These are phyloP conservation scores for Pogona vitticeps DNA, from an alignment of 2,113 vertebrate genomes.

Conservation along the genomic window DNA sequence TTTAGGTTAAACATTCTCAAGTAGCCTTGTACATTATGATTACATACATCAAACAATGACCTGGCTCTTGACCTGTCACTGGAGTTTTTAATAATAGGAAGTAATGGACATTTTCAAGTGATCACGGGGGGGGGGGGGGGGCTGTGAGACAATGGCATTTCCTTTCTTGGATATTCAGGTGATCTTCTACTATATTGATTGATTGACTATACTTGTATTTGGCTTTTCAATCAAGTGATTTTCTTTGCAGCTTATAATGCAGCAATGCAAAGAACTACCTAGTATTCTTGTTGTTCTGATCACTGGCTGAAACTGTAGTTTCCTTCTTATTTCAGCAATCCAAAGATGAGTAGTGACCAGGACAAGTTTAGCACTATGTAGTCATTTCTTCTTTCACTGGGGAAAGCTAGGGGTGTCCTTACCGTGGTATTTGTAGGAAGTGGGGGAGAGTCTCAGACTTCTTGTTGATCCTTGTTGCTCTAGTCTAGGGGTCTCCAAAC, in stretches of 20 bases:
- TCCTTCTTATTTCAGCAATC: conserved; percentile 54
- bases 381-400: background rate
- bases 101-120: background rate
- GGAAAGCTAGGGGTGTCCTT: background rate
- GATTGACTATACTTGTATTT: background rate
- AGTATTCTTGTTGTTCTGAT: background rate
- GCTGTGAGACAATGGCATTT: background rate
- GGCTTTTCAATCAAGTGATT: background rate
- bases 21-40: background rate
- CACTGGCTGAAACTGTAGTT: conserved; percentile 53
- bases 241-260: fast-evolving
- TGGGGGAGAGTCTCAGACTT: background rate
- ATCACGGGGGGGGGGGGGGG: background rate
- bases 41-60: background rate
- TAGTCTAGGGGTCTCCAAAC: no score
- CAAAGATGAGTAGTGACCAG: background rate
- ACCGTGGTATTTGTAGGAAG: background rate
- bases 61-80: fast-evolving
- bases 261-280: background rate
- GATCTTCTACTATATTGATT: background rate
- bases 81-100: background rate
- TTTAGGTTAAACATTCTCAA: background rate
- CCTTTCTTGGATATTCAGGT: background rate
- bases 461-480: no score
- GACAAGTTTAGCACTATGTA: background rate